phyloP scores from a whole-genome alignment of 1,140 invertebrate genomes.

The Spodoptera litura region DNA sequence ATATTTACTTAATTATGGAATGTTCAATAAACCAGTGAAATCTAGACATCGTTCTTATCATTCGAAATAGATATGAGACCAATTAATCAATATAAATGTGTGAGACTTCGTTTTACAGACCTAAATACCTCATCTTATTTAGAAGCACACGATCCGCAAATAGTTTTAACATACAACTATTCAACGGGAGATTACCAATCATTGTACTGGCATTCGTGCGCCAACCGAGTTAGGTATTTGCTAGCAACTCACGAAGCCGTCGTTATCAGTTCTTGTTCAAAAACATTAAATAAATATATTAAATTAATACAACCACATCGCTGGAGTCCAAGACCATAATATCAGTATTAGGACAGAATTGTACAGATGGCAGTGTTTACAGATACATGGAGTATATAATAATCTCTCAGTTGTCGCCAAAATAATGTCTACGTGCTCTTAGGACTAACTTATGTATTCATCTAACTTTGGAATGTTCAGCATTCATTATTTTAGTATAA shows the following conservation, averaged over 20 bases:
- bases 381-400: neutral
- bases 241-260: conserved; percentile 14
- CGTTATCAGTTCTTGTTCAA: conserved; percentile 5
- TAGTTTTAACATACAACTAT: neutral
- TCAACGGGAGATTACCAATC: conserved; percentile 4
- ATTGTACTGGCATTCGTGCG: conserved; percentile 12
- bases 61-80: neutral
- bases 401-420: neutral
- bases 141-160: conserved; percentile 8
- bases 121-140: neutral
- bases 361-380: conserved; percentile 47
- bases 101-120: too few relatives aligned
- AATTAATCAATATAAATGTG: too few relatives aligned
- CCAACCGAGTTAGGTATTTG: conserved; percentile 1
- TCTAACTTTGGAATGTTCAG: conserved; percentile 41
- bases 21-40: too few relatives aligned
- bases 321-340: conserved; percentile 60
- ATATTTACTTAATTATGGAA: too few relatives aligned
- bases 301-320: conserved; percentile 56
- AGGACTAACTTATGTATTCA: conserved; percentile 38
- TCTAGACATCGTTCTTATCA: too few relatives aligned
- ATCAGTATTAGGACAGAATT: conserved; percentile 28
- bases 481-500: conserved; percentile 1
- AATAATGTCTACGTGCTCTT: conserved; percentile 3
- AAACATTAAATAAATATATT: conserved; percentile 5